Base-by-base conservation (phyloP, 1,140 invertebrate species). In the Aphidius ervi region DNA sequence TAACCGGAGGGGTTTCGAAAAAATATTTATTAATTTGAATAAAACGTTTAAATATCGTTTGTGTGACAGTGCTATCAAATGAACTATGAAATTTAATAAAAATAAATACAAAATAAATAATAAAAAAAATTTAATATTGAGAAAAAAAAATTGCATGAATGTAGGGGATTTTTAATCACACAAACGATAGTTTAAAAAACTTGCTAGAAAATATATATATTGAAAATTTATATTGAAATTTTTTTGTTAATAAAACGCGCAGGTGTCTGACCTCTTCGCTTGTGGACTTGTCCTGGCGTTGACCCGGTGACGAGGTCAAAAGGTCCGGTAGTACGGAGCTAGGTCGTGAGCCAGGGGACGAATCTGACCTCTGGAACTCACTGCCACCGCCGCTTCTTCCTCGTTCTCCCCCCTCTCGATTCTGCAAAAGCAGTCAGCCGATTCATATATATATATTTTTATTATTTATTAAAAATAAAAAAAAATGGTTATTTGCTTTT, bases 271-370 rank as follows among this genome's bases (percentile, higher is more conserved):
- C 94, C 91, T 97, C 94, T 77, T 97, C 95, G 73, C 92, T 95
- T 65, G 90, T 91, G 55, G 91, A 89, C 74, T 95, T 95, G 81
- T 97, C 94, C 73, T 94, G 90, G 50, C 93, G 84, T 70, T 93
- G 92, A 68, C 90, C 89, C 58, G 92, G 91, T 67, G 88, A 88
- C 49, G 85, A 83, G 71, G 94, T 95, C 50, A 98, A 84, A 62
- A 98, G 84, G 82, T 98, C 95, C 43, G 95, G 95, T 59, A 98
- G 83, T 41, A 97, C 95, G 48, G 90, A 92, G 78, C 91, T 94
- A 58, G 91, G 91, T 62, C 92, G 84, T 4, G 85, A 82, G 54
- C 84, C 83, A 42, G 83, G 82, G 20, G 88, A 86, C n/a, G 81
- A 81, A 58, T 82, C 82, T 63, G 78, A 79, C 46, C 82, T 76